These are phyloP conservation scores for Myiopsitta monachus DNA, from an alignment of 2,113 vertebrate species.

Conservation along the genomic window DNA sequence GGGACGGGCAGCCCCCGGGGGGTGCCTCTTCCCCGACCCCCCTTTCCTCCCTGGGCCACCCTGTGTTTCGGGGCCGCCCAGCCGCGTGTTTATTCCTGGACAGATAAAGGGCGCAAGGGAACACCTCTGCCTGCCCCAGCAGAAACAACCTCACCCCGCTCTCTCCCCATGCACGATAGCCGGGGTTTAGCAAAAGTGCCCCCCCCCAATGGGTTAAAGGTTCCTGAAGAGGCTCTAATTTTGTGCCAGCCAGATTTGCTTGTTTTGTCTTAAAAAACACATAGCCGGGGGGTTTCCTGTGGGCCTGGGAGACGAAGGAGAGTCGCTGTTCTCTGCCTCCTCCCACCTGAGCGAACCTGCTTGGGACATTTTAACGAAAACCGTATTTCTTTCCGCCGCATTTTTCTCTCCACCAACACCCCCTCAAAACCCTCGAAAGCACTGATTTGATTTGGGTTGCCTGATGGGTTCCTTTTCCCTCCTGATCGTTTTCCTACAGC, in stretches of 20 bases:
- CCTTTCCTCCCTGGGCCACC: background rate
- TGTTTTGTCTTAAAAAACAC: background rate
- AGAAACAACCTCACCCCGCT: background rate
- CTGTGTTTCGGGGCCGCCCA: no score
- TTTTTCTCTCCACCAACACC: background rate
- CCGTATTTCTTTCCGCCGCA: fast-evolving
- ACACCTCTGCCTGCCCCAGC: background rate
- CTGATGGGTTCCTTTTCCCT: background rate
- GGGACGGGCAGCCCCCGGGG: background rate
- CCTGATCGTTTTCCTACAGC: slow-evolving; percentile 3
- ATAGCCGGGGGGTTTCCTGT: fast-evolving
- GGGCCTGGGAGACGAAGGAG: no score
- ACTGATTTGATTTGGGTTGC: background rate
- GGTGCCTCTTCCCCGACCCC: background rate
- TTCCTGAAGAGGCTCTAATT: background rate
- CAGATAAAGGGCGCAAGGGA: background rate
- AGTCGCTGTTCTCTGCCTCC: background rate
- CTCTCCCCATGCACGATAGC: background rate
- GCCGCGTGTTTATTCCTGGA: background rate
- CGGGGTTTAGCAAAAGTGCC: background rate
- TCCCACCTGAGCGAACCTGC: background rate
- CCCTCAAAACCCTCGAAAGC: background rate
- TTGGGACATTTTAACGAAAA: background rate
- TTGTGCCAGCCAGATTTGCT: background rate
- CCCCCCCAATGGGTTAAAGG: no score